Evolutionary conservation across 2,113 vertebrate genomes (phyloP).

Genomic region (Blennius ocellaris): DNA sequence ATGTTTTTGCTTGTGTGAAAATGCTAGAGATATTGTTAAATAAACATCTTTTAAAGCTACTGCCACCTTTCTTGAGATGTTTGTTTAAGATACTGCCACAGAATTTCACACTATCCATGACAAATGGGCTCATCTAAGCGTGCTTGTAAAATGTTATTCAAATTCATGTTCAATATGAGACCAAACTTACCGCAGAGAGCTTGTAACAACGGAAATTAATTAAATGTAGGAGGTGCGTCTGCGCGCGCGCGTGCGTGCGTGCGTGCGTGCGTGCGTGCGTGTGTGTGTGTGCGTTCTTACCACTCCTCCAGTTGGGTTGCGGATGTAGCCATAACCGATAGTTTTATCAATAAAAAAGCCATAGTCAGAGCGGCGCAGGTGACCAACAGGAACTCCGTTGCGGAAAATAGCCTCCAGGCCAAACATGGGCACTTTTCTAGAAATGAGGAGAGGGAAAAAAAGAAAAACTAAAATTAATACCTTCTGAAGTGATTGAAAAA

Average conservation of each 20-base stretch:
- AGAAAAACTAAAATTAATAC: background rate
- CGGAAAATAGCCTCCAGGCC: conserved; percentile 95
- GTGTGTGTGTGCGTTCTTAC: conserved; percentile 79
- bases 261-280: background rate
- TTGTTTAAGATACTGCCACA: no score
- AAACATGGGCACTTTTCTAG: conserved; percentile 93
- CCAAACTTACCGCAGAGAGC: background rate
- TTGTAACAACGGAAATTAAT: background rate
- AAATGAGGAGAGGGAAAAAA: background rate
- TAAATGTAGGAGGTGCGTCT: background rate
- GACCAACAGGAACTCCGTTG: conserved; percentile 87
- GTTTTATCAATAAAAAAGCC: conserved; percentile 92
- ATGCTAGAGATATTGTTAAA: no score
- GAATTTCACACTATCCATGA: background rate
- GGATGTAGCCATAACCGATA: conserved; percentile 92
- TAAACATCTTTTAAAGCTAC: no score
- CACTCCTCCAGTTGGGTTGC: conserved; percentile 85
- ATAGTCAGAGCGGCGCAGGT: conserved; percentile 90
- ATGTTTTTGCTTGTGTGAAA: no score
- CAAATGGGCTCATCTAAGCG: background rate
- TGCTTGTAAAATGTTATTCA: background rate
- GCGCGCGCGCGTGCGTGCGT: background rate
- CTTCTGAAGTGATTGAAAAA: no score
- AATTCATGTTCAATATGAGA: background rate
- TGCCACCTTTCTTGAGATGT: no score